A percentile compares a stretch with the other conserved stretches of the same genome.
phyloP scores from a whole-genome alignment of 2,113 vertebrate species.

The Brachionichthys hirsutus region DNA sequence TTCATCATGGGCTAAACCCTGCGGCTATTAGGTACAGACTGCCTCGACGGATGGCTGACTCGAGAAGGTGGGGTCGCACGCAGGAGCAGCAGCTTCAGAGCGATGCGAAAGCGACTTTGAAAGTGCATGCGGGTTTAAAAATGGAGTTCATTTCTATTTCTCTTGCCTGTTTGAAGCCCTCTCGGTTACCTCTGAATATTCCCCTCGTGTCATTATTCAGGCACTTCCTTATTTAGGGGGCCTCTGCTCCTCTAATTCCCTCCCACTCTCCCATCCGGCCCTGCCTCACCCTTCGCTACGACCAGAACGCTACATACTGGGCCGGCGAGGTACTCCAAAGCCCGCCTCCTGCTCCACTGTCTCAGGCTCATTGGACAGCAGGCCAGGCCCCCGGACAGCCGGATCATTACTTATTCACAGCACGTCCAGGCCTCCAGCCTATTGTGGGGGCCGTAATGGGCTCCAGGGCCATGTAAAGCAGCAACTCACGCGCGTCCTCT shows the following conservation, averaged over 20 bases:
- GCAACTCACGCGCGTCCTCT: conserved; percentile 64
- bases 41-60: conserved; percentile 65
- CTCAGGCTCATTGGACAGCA: conserved; percentile 71
- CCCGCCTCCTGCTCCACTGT: conserved; percentile 52
- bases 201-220: conserved; percentile 56
- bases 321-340: conserved; percentile 56
- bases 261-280: conserved; percentile 24
- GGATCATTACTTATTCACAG: conserved; percentile 70
- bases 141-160: conserved; percentile 20
- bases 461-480: conserved; percentile 72
- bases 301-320: conserved; percentile 42
- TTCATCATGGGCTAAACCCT: conserved; percentile 67
- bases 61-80: conserved; percentile 46
- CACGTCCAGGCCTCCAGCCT: conserved; percentile 67
- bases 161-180: conserved; percentile 30
- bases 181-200: conserved; percentile 48
- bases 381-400: conserved; percentile 65
- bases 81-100: conserved; percentile 26
- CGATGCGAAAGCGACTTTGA: conserved; percentile 8
- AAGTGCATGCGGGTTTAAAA: conserved; percentile 10
- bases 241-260: conserved; percentile 44
- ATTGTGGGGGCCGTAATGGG: conserved; percentile 74
- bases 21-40: conserved; percentile 69
- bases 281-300: conserved; percentile 13
- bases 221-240: conserved; percentile 51